Evolutionary conservation across 2,113 vertebrate species (phyloP).

Genomic region (Oncorhynchus nerka): DNA sequence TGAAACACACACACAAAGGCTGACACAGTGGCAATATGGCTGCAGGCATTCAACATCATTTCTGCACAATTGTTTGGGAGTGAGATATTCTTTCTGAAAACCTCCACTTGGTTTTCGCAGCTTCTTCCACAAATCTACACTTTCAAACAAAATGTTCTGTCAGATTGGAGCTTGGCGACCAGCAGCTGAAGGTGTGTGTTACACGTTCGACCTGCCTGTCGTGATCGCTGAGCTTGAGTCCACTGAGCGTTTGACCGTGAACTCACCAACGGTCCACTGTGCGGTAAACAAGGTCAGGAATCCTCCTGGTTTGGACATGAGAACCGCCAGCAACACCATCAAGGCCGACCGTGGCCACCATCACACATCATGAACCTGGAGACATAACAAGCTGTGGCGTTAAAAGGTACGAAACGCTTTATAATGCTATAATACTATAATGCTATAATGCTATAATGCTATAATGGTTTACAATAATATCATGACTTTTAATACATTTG

Average conservation of each 20-base stretch:
- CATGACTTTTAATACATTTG: too few relatives aligned
- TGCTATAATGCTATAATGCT: too few relatives aligned
- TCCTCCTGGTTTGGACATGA: slow-evolving; percentile 55
- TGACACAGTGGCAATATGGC: slow-evolving; percentile 37
- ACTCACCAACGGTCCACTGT: slow-evolving; percentile 70
- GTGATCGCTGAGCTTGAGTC: slow-evolving; percentile 19
- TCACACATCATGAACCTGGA: slow-evolving; percentile 78
- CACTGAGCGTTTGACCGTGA: background rate
- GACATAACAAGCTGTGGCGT: background rate
- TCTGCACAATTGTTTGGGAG: slow-evolving; percentile 27
- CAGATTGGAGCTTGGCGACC: background rate
- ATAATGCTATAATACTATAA: too few relatives aligned
- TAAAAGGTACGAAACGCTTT: background rate
- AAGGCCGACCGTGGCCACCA: slow-evolving; percentile 74
- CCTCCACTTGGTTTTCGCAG: slow-evolving; percentile 21
- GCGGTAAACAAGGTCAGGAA: slow-evolving; percentile 41
- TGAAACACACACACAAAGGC: slow-evolving; percentile 28
- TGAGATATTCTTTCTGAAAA: background rate
- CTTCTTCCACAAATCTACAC: slow-evolving; percentile 32
- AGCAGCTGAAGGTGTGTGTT: slow-evolving; percentile 46
- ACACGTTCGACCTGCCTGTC: slow-evolving; percentile 43
- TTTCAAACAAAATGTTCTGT: slow-evolving; percentile 7
- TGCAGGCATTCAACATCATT: slow-evolving; percentile 9
- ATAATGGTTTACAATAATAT: too few relatives aligned
- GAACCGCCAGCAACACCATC: slow-evolving; percentile 63